These are phyloP conservation scores for Elgaria multicarinata DNA, from an alignment of 2,113 vertebrate species.

Conservation along the genomic window DNA sequence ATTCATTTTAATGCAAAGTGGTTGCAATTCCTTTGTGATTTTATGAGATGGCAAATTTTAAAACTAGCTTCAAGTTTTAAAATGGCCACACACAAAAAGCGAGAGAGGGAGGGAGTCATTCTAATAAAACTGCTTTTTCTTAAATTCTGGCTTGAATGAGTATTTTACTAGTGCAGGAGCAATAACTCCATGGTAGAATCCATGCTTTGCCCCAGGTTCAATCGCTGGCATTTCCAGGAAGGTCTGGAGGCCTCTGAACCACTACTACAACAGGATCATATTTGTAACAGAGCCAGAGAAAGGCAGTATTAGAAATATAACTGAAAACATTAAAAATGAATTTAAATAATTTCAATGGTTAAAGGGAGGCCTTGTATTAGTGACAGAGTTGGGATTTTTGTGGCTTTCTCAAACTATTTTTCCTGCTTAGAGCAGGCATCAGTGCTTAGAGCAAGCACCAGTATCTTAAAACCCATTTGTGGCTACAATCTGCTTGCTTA, in stretches of 20 bases:
- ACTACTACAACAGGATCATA: not conserved
- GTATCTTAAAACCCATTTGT: not conserved
- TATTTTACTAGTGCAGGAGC: not conserved
- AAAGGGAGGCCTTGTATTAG: fast-evolving
- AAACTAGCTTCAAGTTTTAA: slow-evolving; percentile 14
- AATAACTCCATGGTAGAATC: not conserved
- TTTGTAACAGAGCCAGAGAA: not conserved
- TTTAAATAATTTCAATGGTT: not conserved
- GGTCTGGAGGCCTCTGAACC: not conserved
- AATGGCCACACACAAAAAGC: slow-evolving; percentile 38
- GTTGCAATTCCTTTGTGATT: slow-evolving; percentile 7
- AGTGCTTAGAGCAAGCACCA: not conserved
- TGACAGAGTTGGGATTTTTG: not conserved
- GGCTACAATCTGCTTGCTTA: not conserved
- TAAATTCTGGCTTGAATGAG: slow-evolving; percentile 4
- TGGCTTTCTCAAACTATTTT: not conserved
- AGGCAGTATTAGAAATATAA: slow-evolving; percentile 1
- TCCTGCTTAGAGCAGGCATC: not conserved
- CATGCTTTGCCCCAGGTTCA: not conserved
- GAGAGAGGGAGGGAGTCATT: not conserved
- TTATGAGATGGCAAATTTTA: not conserved
- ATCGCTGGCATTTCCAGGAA: not conserved
- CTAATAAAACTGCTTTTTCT: not conserved
- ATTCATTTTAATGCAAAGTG: not conserved
- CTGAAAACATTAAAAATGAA: not conserved